Conservation (phyloP, 2,888 invertebrate genomes). For the Osmoderma eremita region DNA sequence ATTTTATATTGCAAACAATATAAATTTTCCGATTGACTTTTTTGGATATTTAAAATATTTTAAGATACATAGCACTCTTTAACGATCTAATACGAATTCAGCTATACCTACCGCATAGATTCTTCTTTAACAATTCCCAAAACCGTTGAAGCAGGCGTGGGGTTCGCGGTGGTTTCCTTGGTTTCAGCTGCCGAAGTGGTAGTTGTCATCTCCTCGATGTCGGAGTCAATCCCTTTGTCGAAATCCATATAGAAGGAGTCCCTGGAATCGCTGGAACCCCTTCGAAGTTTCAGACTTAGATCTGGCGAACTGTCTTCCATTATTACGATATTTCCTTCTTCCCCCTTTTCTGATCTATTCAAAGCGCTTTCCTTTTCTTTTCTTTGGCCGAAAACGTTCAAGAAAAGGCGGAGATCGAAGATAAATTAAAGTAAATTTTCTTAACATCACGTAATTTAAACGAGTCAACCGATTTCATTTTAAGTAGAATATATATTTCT, state of each 20-base stretch:
- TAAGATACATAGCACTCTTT: background rate
- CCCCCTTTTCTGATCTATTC: background rate
- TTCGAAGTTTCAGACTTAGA: slow-evolving; percentile 83
- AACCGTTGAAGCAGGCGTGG: slow-evolving; percentile 58
- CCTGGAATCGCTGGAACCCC: slow-evolving; percentile 86
- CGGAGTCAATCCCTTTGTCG: slow-evolving; percentile 89
- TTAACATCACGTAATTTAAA: slow-evolving; percentile 19
- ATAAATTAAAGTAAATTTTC: background rate
- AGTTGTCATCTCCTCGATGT: slow-evolving; percentile 84
- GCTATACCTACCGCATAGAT: slow-evolving; percentile 54
- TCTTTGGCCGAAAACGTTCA: background rate
- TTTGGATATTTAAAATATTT: background rate
- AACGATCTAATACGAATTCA: background rate
- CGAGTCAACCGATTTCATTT: slow-evolving; percentile 28
- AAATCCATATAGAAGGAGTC: slow-evolving; percentile 93
- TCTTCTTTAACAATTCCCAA: slow-evolving; percentile 57
- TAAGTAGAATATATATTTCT: background rate
- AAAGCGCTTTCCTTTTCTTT: too few relatives aligned
- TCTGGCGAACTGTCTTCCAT: slow-evolving; percentile 86
- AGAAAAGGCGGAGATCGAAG: background rate
- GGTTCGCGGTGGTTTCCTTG: slow-evolving; percentile 60
- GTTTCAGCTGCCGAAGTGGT: slow-evolving; percentile 68
- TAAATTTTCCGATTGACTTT: too few relatives aligned
- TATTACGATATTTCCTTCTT: slow-evolving; percentile 33
- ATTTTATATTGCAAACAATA: too few relatives aligned